A percentile compares a stretch with the other conserved stretches of the same genome.
phyloP scores from a whole-genome alignment of 2,113 vertebrate genomes.

The Alectura lathami region DNA sequence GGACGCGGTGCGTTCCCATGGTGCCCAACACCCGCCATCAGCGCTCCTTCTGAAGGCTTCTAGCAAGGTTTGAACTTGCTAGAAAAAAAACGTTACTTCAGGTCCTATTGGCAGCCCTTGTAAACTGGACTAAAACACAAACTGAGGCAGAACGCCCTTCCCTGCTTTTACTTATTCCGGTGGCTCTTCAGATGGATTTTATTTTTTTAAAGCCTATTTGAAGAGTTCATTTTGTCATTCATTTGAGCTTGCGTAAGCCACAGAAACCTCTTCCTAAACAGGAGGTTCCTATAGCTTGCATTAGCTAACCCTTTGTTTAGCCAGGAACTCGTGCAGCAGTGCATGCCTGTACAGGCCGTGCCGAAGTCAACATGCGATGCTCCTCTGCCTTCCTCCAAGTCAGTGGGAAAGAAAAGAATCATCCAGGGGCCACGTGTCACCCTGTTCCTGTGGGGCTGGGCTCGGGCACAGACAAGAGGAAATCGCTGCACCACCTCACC shows the following conservation, averaged over 20 bases:
- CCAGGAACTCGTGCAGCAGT: neutral
- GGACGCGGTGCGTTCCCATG: neutral
- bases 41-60: neutral
- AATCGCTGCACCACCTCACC: fast-evolving
- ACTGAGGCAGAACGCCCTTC: fast-evolving
- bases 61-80: fast-evolving
- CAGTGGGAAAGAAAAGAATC: neutral
- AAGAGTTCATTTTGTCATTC: neutral
- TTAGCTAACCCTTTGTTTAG: neutral
- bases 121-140: neutral
- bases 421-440: fast-evolving
- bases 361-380: fast-evolving
- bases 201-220: neutral
- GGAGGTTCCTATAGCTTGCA: neutral
- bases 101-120: neutral
- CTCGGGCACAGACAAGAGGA: fast-evolving
- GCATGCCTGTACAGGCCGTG: neutral
- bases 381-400: neutral
- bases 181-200: neutral
- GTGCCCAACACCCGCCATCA: fast-evolving
- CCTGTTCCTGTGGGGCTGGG: fast-evolving
- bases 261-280: neutral
- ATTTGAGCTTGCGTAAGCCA: neutral
- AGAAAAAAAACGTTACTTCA: neutral
- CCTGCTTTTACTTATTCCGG: neutral